Base-by-base conservation (phyloP, 2,797 vertebrate species). In the Microctenopoma stevenorrisi region DNA sequence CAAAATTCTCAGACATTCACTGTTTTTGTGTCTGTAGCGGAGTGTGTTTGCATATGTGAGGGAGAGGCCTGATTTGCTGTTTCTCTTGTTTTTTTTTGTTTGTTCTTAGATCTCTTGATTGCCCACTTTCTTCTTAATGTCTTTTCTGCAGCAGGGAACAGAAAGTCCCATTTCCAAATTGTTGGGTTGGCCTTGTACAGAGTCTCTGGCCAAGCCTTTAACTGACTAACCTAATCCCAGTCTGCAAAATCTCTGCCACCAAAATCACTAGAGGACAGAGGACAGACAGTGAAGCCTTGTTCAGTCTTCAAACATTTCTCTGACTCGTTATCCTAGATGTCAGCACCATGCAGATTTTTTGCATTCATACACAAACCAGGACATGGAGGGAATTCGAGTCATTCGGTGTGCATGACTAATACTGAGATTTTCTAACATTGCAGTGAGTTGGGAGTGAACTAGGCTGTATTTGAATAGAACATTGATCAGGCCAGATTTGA, bases 151-250 rank as follows among this genome's bases (percentile, higher is more conserved):
- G 51, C 7, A 49, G 30, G 18, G 2, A 46, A 51, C 51, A 38
- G 48, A 81, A 51, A 30, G 30, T 68, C 51, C 62, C 63, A 53
- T 60, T 67, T 64, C 76, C 76, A 49, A 65, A 62, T 78, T 78
- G 38, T 57, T 43, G 47, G 74, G 66, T 78, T 73, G 46, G 66
- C 69, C 60, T 10, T 72, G n/a, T 57, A 43, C 63, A 59, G 35
- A 74, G 62, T 76, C 55, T 69, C 46, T 64, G 59, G 62, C 81
- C 68, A 78, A 79, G 62, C 58, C 18, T 67, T 78, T 84, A 38
- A 54, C 57, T 51, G 57, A 64, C 77, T 65, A 68, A 71, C 57
- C 60, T 70, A 13, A 83, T 66, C 49, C 48, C 56, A 65, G 75
- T 74, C 58, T 68, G 49, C 66, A 73, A 33, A 87, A 48, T 26